Percentiles rank a stretch among this genome's conserved stretches.
These are phyloP conservation scores for Lithophane leautieri DNA, from an alignment of 2,888 invertebrate genomes.

Conservation along the genomic window DNA sequence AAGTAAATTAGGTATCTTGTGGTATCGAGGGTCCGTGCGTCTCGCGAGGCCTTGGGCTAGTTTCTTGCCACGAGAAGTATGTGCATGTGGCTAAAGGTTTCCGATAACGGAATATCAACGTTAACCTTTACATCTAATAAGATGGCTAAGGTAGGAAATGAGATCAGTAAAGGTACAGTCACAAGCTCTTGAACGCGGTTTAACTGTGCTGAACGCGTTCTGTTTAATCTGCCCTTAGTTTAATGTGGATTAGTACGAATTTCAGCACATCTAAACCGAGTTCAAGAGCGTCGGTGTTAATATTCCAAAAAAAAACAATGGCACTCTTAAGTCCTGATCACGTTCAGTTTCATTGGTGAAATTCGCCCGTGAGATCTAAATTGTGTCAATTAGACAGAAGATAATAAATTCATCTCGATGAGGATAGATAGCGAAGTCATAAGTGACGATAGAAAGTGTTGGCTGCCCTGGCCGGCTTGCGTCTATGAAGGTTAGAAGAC, in stretches of 20 bases:
- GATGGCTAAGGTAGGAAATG: neutral
- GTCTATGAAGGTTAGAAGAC: neutral
- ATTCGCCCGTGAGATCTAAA: neutral
- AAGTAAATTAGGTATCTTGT: no score
- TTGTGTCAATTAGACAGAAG: neutral
- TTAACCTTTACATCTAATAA: conserved; percentile 17
- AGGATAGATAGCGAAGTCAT: neutral
- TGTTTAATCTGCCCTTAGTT: neutral
- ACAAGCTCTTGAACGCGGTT: no score
- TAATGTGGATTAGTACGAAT: neutral
- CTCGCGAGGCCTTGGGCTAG: conserved; percentile 41
- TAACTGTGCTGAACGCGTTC: no score
- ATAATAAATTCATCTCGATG: neutral
- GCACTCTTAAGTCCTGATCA: no score
- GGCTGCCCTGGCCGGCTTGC: no score
- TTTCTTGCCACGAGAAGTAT: conserved; percentile 27
- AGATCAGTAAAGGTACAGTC: neutral
- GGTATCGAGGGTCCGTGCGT: no score
- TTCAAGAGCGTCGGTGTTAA: no score
- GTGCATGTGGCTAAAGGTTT: conserved; percentile 24
- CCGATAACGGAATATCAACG: conserved; percentile 40
- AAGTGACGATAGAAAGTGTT: no score
- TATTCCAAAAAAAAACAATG: no score
- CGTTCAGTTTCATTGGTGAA: no score
- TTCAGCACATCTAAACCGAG: no score